A percentile compares a stretch with the other conserved stretches of the same genome.
Evolutionary conservation across 2,113 vertebrate genomes (phyloP).

Genomic region (Raja brachyura): DNA sequence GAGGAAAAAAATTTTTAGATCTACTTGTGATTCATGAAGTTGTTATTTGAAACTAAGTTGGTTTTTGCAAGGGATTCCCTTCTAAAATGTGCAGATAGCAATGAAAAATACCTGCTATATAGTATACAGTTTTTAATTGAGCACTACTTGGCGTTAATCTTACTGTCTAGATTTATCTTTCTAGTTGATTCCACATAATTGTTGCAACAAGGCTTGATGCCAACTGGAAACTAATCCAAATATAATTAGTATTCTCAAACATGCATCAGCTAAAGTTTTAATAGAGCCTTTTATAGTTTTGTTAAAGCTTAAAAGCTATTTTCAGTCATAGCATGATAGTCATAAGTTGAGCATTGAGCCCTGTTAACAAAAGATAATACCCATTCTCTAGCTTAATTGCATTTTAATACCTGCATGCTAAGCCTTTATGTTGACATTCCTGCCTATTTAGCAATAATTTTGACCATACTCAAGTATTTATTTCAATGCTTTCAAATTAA

Average conservation of each 20-base stretch:
- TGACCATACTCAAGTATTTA: constrained; percentile 39
- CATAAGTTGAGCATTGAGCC: constrained; percentile 12
- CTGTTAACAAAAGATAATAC: constrained; percentile 24
- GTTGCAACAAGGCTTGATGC: constrained; percentile 31
- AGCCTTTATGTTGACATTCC: neutral
- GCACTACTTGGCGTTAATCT: neutral
- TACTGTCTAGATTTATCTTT: neutral
- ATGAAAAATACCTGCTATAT: constrained; percentile 31
- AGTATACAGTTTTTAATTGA: constrained; percentile 34
- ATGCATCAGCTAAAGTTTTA: neutral
- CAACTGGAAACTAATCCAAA: neutral
- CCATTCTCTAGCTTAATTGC: neutral
- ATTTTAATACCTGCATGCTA: constrained; percentile 27
- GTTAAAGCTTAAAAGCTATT: neutral
- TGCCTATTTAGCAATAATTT: constrained; percentile 40
- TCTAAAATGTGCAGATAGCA: neutral
- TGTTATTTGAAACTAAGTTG: neutral
- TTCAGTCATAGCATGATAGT: neutral
- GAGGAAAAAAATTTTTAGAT: neutral
- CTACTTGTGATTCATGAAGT: neutral
- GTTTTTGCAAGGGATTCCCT: neutral
- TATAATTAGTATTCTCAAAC: constrained; percentile 1
- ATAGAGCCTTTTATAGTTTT: neutral
- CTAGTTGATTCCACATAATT: constrained; percentile 17
- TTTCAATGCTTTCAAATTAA: constrained; percentile 42